Conservation (phyloP, 1,140 invertebrate genomes). For the Halyomorpha halys region DNA sequence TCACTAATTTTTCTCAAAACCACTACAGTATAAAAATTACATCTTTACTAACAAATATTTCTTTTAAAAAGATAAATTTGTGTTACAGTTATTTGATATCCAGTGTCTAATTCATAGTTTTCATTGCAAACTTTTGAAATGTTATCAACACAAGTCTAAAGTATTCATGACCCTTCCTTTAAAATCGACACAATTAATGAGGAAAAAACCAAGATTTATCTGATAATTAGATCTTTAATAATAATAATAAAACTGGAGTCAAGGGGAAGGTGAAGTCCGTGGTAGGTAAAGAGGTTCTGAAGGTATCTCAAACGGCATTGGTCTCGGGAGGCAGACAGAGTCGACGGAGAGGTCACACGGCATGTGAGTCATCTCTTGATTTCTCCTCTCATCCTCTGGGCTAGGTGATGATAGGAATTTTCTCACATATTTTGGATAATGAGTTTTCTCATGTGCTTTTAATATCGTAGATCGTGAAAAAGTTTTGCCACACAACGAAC, state of each 20-base stretch:
- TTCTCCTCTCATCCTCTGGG: conserved; percentile 53
- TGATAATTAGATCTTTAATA: neutral
- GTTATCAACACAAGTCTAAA: too few species aligned
- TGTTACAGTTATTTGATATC: too few species aligned
- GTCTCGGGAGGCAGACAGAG: conserved; percentile 30
- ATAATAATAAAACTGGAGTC: conserved; percentile 24
- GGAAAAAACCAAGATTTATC: neutral
- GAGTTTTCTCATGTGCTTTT: conserved; percentile 84
- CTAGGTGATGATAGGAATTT: conserved; percentile 77
- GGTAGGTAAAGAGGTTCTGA: conserved; percentile 26
- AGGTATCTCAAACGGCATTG: conserved; percentile 25
- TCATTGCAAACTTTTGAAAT: too few species aligned
- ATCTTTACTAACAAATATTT: too few species aligned
- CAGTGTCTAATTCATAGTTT: too few species aligned
- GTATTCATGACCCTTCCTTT: too few species aligned
- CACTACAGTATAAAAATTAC: too few species aligned
- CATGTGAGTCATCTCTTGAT: conserved; percentile 27
- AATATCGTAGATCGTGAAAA: conserved; percentile 80
- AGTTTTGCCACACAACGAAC: conserved; percentile 76
- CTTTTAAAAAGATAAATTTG: too few species aligned
- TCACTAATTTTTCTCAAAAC: too few species aligned
- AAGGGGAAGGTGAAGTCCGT: conserved; percentile 27
- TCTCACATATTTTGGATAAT: conserved; percentile 77
- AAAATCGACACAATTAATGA: too few species aligned
- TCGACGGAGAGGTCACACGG: conserved; percentile 31